phyloP scores from a whole-genome alignment of 2,888 invertebrate species.

The Rugalucina vietnamica region DNA sequence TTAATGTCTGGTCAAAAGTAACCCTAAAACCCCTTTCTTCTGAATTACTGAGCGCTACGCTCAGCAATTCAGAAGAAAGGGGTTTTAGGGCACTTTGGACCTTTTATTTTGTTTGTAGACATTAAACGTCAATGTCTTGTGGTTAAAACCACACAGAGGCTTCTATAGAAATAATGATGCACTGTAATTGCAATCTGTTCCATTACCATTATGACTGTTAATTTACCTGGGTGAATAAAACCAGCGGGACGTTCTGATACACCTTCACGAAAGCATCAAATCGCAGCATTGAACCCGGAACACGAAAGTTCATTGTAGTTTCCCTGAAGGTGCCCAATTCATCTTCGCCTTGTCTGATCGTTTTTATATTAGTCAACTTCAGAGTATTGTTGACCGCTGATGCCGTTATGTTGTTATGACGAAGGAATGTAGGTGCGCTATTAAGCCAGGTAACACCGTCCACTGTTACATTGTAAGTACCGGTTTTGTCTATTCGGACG shows the following conservation, averaged over 20 bases:
- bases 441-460: slow-evolving; percentile 55
- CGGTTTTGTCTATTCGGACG: slow-evolving; percentile 3
- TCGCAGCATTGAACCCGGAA: background rate
- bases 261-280: slow-evolving; percentile 43
- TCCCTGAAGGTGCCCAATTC: slow-evolving; percentile 49
- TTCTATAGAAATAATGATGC: too few species aligned
- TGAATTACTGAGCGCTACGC: too few species aligned
- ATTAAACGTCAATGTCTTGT: too few species aligned
- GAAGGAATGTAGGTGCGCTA: slow-evolving; percentile 65
- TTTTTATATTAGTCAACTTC: slow-evolving; percentile 33
- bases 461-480: slow-evolving; percentile 51
- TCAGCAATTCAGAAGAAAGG: too few species aligned
- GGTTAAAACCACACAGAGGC: too few species aligned
- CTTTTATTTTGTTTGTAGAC: too few species aligned
- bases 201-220: too few species aligned
- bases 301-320: slow-evolving; percentile 28
- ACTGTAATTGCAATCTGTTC: too few species aligned
- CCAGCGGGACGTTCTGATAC: slow-evolving; percentile 40
- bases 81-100: too few species aligned
- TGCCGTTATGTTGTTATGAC: slow-evolving; percentile 59
- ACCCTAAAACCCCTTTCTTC: too few species aligned
- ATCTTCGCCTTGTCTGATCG: slow-evolving; percentile 32
- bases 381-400: slow-evolving; percentile 52
- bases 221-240: slow-evolving; percentile 58
- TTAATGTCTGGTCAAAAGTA: too few species aligned